phyloP scores from a whole-genome alignment of 2,113 vertebrate genomes.

The Glaucidium brasilianum region DNA sequence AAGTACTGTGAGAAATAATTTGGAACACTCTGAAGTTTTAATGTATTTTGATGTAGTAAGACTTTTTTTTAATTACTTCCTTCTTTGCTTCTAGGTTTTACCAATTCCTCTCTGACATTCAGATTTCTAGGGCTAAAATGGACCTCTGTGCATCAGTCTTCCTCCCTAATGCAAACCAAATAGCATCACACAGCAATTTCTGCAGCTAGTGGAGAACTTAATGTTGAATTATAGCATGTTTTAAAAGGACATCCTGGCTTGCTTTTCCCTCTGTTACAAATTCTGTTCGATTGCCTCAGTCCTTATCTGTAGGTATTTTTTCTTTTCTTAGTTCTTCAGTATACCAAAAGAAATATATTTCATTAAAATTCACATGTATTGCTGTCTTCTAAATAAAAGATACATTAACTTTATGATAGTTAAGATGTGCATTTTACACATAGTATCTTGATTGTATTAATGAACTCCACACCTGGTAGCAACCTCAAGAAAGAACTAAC shows the following conservation, averaged over 20 bases:
- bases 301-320: background rate
- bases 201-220: background rate
- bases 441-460: background rate
- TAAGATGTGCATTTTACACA: background rate
- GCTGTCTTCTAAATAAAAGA: background rate
- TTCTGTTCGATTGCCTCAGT: fast-evolving
- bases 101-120: background rate
- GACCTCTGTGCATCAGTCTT: background rate
- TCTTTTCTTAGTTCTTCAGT: background rate
- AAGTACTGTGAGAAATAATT: background rate
- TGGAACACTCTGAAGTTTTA: background rate
- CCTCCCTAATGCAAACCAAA: background rate
- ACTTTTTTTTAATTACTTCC: background rate
- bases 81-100: background rate
- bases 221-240: background rate
- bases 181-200: background rate
- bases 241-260: background rate
- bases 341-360: background rate
- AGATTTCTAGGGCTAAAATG: background rate
- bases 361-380: background rate
- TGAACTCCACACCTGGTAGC: background rate
- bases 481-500: background rate
- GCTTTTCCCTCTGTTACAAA: background rate
- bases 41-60: background rate
- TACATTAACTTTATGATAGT: background rate